A percentile compares a stretch with the other conserved stretches of the same genome.
These are phyloP conservation scores for Atrina japonica DNA, from an alignment of 2,888 invertebrate species.

Conservation along the genomic window DNA sequence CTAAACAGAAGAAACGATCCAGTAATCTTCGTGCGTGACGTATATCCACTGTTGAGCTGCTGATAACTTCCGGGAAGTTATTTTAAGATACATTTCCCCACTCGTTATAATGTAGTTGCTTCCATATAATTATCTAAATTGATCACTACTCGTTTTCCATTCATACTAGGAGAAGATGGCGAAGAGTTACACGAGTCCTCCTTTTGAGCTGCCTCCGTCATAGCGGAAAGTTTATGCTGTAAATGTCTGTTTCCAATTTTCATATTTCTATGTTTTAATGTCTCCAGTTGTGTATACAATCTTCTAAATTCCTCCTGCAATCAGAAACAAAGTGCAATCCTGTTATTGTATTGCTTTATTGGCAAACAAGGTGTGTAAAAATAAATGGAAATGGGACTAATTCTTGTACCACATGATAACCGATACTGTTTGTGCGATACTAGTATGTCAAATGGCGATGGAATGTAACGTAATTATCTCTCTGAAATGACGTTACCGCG, in stretches of 20 bases:
- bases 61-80: too few species aligned
- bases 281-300: slow-evolving; percentile 89
- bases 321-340: neutral
- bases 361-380: neutral
- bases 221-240: slow-evolving; percentile 88
- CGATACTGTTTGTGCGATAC: too few species aligned
- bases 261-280: slow-evolving; percentile 89
- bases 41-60: too few species aligned
- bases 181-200: slow-evolving; percentile 72
- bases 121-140: slow-evolving; percentile 77
- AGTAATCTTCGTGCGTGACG: too few species aligned
- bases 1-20: too few species aligned
- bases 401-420: too few species aligned
- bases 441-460: too few species aligned
- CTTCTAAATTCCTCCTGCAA: slow-evolving; percentile 90
- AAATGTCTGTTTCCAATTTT: slow-evolving; percentile 88
- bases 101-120: slow-evolving; percentile 72
- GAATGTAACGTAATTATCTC: too few species aligned
- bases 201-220: slow-evolving; percentile 88
- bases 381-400: too few species aligned
- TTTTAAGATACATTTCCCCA: too few species aligned
- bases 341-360: too few species aligned
- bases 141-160: slow-evolving; percentile 77
- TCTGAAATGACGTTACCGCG: too few species aligned
- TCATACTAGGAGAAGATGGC: slow-evolving; percentile 74